Base-by-base conservation (phyloP, 1,140 invertebrate species). In the Subanguina moxae region DNA sequence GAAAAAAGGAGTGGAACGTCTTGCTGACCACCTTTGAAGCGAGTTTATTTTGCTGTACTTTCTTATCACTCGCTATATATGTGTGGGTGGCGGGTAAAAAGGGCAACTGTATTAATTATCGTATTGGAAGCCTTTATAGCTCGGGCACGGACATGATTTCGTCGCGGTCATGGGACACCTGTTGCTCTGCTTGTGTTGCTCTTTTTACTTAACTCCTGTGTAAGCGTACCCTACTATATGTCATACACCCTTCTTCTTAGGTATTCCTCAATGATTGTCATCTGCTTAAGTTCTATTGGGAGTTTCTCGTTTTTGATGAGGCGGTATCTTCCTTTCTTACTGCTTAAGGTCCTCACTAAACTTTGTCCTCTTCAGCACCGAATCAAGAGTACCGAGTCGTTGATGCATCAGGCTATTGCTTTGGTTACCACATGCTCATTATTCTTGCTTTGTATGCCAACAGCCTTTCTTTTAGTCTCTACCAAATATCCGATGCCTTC, bases 21-120 rank as follows among this genome's bases (percentile, higher is more conserved):
- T 69, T 84, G 7, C 46, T 85, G n/a, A 84, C 84, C 27, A 84
- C 84, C 8, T 84, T 84, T 74, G 83, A 84, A 75, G 82, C 84
- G 25, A 28, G 27, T 64, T 27, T 7, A 52, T 52, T 52, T 52
- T 3, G n/a, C n/a, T n/a, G n/a, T n/a, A n/a, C n/a, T n/a, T n/a
- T n/a, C n/a, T n/a, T n/a, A n/a, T n/a, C n/a, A n/a, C n/a, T n/a
- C n/a, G n/a, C n/a, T n/a, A n/a, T n/a, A n/a, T n/a, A n/a, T n/a
- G n/a, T n/a, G n/a, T n/a, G n/a, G n/a, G n/a, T n/a, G n/a, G n/a
- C n/a, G n/a, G n/a, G n/a, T n/a, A n/a, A n/a, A n/a, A n/a, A n/a
- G n/a, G n/a, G n/a, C n/a, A n/a, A n/a, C n/a, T n/a, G n/a, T n/a
- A n/a, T n/a, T n/a, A n/a, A n/a, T n/a, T n/a, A n/a, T n/a, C n/a